Percentiles rank a stretch among this genome's conserved stretches.
Conservation (phyloP, 1,140 invertebrate genomes). For the Neuroterus valhalla region DNA sequence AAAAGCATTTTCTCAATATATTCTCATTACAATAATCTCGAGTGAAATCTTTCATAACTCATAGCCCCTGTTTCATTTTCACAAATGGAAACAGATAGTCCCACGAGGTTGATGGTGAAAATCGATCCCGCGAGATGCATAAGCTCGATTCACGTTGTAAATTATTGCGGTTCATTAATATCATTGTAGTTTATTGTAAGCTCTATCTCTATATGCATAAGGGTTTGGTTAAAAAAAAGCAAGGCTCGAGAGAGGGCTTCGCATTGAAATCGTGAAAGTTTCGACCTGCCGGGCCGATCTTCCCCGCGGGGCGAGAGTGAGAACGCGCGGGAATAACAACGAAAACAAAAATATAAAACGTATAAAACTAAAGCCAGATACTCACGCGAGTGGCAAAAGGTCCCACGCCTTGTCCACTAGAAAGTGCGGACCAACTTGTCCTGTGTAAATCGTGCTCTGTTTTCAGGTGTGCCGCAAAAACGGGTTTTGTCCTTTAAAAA, state of each 20-base stretch:
- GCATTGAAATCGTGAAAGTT: constrained; percentile 30
- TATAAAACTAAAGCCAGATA: constrained; percentile 27
- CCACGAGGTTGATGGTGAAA: constrained; percentile 27
- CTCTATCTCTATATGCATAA: constrained; percentile 14
- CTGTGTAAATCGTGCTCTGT: constrained; percentile 27
- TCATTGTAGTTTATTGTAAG: constrained; percentile 16
- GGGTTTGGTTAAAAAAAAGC: background rate
- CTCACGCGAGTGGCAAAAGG: constrained; percentile 20
- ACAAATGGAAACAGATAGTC: constrained; percentile 24
- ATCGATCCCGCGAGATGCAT: constrained; percentile 17
- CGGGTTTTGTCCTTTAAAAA: constrained; percentile 30
- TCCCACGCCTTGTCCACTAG: constrained; percentile 29
- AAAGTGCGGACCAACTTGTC: constrained; percentile 28
- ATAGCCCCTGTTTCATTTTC: constrained; percentile 20
- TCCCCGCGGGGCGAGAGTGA: constrained; percentile 24
- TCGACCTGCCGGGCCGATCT: constrained; percentile 31
- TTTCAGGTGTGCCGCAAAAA: constrained; percentile 26
- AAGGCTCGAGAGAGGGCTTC: constrained; percentile 13
- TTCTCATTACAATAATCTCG: background rate
- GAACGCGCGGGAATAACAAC: constrained; percentile 24
- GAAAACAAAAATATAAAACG: constrained; percentile 31
- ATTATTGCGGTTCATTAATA: constrained; percentile 26
- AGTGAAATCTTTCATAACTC: constrained; percentile 9
- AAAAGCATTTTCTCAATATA: background rate
- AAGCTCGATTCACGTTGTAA: constrained; percentile 21